Conservation (phyloP, 2,888 invertebrate species). For the Scaptodrosophila latifasciaeformis region DNA sequence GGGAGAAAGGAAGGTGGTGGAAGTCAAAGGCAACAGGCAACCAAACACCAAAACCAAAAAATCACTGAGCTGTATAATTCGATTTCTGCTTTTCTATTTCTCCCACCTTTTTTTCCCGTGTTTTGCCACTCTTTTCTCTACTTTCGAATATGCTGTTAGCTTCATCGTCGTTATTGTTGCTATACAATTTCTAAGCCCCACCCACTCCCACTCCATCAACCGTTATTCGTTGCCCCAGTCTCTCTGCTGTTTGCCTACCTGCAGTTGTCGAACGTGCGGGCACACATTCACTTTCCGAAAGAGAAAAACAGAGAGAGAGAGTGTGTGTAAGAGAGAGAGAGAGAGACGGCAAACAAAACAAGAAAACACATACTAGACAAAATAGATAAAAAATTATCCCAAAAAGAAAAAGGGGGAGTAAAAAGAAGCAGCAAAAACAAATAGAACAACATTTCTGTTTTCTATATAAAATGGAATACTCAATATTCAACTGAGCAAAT, state of each 20-base stretch:
- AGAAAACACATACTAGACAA: no score
- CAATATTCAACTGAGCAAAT: conserved; percentile 68
- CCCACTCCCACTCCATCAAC: conserved; percentile 8
- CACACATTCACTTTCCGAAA: neutral
- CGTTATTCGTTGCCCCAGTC: neutral
- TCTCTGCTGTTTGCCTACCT: conserved; percentile 56
- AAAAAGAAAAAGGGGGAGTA: no score
- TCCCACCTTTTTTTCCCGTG: conserved; percentile 5
- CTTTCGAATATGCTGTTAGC: conserved; percentile 1
- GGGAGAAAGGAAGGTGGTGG: conserved; percentile 4
- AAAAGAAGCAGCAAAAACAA: no score
- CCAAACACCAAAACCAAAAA: conserved; percentile 69
- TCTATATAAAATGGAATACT: conserved; percentile 52
- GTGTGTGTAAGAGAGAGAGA: neutral
- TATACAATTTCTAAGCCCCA: conserved; percentile 2
- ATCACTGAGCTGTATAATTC: conserved; percentile 72
- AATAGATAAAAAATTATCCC: no score
- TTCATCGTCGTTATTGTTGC: conserved; percentile 4
- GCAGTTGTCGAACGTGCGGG: conserved; percentile 12
- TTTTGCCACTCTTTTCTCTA: conserved; percentile 58
- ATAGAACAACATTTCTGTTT: conserved; percentile 51
- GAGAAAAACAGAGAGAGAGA: conserved; percentile 4
- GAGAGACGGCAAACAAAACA: conserved; percentile 3
- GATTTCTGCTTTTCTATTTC: conserved; percentile 61
- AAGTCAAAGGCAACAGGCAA: conserved; percentile 47